Evolutionary conservation across 1,140 invertebrate species (phyloP), one percentile per base, ranked within the genome.

Genomic region (Liolophura sinensis): DNA sequence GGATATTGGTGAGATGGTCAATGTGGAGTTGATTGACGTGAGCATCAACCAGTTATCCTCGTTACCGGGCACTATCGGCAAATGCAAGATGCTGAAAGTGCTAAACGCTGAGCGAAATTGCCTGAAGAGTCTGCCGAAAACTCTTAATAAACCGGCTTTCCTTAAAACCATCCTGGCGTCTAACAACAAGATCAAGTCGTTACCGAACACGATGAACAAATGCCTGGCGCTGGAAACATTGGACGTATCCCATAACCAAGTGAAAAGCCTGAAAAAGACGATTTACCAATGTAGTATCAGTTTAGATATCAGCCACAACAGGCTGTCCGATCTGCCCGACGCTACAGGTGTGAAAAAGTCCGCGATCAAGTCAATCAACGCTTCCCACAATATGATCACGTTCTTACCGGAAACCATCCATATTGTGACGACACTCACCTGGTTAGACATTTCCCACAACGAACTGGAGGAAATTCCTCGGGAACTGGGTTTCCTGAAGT

Each of bases 191-290:
- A 73, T 83, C 22, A 76, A 75, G 58, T 55, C 71, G 1, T 57
- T 83, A 9, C 82, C 82, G 22, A 77, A 78, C 50, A 78, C 72
- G 5, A 73, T 83, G 55, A 76, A 73, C 58, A 79, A 78, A 62
- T 77, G 76, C 25, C 66, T 72, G 1, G 65, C 69, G 5, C 62
- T 83, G 46, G 71, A 75, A 24, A 18, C 67, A 7, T 31, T 83
- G 0, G 72, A 77, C 57, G 70, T 74, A 22, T 74, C 75, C 18
- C 70, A 76, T 62, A 83, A 83, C 62, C 65, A 74, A 7, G 75
- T 83, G 20, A 71, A 70, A 47, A 68, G 72, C 11, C 40, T 81
- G 18, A 82, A 81, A 67, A 81, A 81, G 63, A 78, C 68, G 24
- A 66, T 84, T 40, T 82, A 82, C 60, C 80, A 82, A 60, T 20